Conservation (phyloP, 2,797 vertebrate genomes). For the Anniella stebbinsi region DNA sequence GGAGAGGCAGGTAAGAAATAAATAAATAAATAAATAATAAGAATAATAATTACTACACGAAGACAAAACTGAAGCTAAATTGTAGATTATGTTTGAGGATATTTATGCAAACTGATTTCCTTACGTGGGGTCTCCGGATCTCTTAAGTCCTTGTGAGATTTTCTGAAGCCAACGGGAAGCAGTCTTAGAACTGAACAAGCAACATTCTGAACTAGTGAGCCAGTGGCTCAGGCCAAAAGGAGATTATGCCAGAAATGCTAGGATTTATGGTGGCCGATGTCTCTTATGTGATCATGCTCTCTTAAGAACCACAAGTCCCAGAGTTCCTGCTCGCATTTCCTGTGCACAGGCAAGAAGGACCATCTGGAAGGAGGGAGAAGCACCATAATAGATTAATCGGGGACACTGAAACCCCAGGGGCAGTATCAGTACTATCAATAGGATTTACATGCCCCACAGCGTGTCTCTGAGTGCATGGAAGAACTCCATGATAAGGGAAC, state of each 20-base stretch:
- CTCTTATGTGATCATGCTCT: not conserved
- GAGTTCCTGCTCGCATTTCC: not conserved
- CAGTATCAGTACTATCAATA: too few relatives aligned
- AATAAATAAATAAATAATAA: too few relatives aligned
- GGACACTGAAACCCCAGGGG: too few relatives aligned
- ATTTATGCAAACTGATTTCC: not conserved
- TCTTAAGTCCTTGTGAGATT: not conserved
- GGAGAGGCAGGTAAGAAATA: too few relatives aligned
- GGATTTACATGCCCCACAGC: too few relatives aligned
- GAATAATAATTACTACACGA: too few relatives aligned
- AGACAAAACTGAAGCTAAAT: not conserved
- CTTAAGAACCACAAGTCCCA: not conserved
- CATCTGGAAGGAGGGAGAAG: too few relatives aligned
- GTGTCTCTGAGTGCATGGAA: too few relatives aligned
- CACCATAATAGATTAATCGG: too few relatives aligned
- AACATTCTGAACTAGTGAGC: not conserved
- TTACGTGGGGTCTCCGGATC: not conserved
- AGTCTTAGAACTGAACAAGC: not conserved
- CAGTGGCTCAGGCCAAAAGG: not conserved
- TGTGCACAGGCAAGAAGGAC: not conserved
- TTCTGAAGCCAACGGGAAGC: not conserved
- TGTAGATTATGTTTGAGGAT: not conserved
- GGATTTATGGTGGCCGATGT: not conserved
- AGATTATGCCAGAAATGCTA: not conserved
- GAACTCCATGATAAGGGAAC: too few relatives aligned